Percentiles rank a stretch among this genome's conserved stretches.
phyloP scores from a whole-genome alignment of 2,888 invertebrate genomes.

The Gymnoscelis rufifasciata region DNA sequence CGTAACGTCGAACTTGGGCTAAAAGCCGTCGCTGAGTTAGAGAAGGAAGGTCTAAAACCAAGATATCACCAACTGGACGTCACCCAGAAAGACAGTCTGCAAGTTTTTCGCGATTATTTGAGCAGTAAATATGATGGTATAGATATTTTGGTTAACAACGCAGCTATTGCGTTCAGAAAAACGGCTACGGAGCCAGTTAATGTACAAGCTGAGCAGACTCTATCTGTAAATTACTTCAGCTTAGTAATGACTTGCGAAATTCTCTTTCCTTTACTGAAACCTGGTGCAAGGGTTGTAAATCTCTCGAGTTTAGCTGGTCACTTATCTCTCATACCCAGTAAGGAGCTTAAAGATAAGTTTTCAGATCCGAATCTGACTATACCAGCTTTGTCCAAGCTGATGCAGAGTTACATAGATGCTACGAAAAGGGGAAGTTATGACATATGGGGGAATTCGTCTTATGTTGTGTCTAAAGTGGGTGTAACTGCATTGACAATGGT shows the following conservation, averaged over 20 bases:
- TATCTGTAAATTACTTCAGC: slow-evolving; percentile 84
- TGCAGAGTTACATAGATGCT: slow-evolving; percentile 82
- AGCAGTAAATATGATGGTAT: slow-evolving; percentile 82
- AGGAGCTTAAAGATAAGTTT: slow-evolving; percentile 69
- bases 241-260: slow-evolving; percentile 81
- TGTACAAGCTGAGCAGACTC: slow-evolving; percentile 84
- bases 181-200: slow-evolving; percentile 80
- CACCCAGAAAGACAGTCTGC: slow-evolving; percentile 78
- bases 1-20: slow-evolving; percentile 79
- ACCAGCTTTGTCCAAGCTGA: slow-evolving; percentile 76
- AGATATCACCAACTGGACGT: slow-evolving; percentile 85
- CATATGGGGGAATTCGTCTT: slow-evolving; percentile 82
- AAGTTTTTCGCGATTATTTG: slow-evolving; percentile 78
- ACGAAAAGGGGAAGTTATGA: slow-evolving; percentile 57
- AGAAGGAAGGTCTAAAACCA: slow-evolving; percentile 76
- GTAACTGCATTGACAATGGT: slow-evolving; percentile 83
- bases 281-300: slow-evolving; percentile 86
- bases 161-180: slow-evolving; percentile 84
- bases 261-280: slow-evolving; percentile 84
- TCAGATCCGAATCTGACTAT: slow-evolving; percentile 76
- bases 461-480: slow-evolving; percentile 87
- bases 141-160: slow-evolving; percentile 87
- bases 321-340: slow-evolving; percentile 76
- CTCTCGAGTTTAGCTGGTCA: slow-evolving; percentile 84
- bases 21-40: slow-evolving; percentile 76